A percentile compares a stretch with the other conserved stretches of the same genome.
Evolutionary conservation across 1,140 invertebrate species (phyloP).

Genomic region (Leptoteleia sp.): DNA sequence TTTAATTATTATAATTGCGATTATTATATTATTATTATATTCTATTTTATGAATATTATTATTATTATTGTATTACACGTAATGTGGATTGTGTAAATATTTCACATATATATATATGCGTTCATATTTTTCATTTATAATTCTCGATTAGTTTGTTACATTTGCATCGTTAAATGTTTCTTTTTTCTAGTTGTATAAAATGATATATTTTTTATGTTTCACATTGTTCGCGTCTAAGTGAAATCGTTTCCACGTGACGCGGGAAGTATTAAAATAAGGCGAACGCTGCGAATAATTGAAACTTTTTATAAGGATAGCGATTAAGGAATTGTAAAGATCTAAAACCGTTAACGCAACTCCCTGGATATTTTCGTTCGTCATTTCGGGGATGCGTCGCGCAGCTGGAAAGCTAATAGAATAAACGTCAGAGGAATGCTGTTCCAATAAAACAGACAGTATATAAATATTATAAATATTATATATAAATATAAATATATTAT

Average conservation of each 20-base stretch:
- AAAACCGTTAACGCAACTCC: constrained; percentile 38
- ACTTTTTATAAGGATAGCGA: constrained; percentile 36
- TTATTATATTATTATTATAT: constrained; percentile 27
- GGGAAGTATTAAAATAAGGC: constrained; percentile 18
- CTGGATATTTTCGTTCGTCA: constrained; percentile 52
- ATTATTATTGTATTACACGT: constrained; percentile 32
- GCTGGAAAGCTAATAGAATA: constrained; percentile 30
- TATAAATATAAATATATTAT: constrained; percentile 64
- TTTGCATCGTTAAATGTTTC: constrained; percentile 38
- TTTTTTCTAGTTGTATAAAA: constrained; percentile 51
- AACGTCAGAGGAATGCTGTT: constrained; percentile 54
- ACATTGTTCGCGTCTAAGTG: constrained; percentile 50
- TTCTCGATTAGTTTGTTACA: constrained; percentile 40
- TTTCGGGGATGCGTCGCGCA: constrained; percentile 60
- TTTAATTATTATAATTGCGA: constrained; percentile 33
- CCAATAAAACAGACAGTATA: constrained; percentile 58
- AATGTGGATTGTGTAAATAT: constrained; percentile 37
- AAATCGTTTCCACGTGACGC: constrained; percentile 43
- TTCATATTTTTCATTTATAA: constrained; percentile 47
- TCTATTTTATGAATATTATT: too few species aligned
- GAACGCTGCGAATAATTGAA: constrained; percentile 41
- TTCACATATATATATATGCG: constrained; percentile 32
- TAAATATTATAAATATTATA: constrained; percentile 70
- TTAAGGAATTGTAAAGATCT: constrained; percentile 30
- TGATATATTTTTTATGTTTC: constrained; percentile 55